Base-by-base conservation (phyloP, 2,888 invertebrate genomes). In the Torymus aiolomorphi region DNA sequence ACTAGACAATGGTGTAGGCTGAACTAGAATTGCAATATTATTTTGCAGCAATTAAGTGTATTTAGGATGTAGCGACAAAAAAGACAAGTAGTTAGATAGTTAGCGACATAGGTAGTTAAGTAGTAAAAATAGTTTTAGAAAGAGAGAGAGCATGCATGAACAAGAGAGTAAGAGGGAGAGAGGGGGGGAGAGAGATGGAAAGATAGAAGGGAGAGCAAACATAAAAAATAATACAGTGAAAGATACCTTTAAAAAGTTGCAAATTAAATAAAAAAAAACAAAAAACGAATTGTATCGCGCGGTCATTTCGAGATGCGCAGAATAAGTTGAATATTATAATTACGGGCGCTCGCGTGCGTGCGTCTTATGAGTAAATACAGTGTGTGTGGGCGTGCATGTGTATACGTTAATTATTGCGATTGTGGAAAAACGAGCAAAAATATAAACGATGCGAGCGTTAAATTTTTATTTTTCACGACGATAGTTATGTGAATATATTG, bases 401-500 rank as follows among this genome's bases (percentile, higher is more conserved):
- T 73, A 79, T 70, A 76, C 74, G 73, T 73, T 79, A 79, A 74
- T 81, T 76, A 79, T 70, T 82, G 75, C 78, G 78, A 80, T 82
- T 75, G 57, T 74, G 54, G 20, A 71, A 82, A 56, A 76, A 62
- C 59, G 72, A 75, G 78, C 71, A 79, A 73, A 42, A 76, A 78
- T 74, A 76, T 81, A 81, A 82, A 80, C 82, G 78, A 81, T 86
- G 88, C 87, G 86, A 88, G 87, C 85, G 87, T 88, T 88, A 85
- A 88, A 88, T 86, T 88, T 88, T 89, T 88, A 88, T 89, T 89
- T 89, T 89, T 87, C 88, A 88, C 87, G 85, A 84, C 84, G 84
- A 86, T 86, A 88, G 85, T 88, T 87, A 88, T 88, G 88, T 89
- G 89, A 89, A 89, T 89, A 88, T 89, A 89, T 87, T 87, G 89